Evolutionary conservation across 2,888 invertebrate genomes (phyloP), one percentile per base, ranked within the genome.

Genomic region (Pimpla rufipes): DNA sequence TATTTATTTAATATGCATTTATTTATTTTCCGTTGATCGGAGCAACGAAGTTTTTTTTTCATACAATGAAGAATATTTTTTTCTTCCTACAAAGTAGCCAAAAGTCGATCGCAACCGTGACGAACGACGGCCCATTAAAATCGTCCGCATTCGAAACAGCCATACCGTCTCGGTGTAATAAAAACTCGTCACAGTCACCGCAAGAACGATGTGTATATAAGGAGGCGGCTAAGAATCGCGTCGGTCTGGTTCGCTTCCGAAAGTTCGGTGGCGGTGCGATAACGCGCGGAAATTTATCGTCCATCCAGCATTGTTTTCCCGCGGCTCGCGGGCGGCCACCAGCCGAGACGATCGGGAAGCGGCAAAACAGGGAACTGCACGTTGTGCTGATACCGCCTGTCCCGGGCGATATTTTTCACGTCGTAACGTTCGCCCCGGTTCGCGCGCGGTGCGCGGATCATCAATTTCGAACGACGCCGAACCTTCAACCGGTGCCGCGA

Each of bases 271-370:
- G 55, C 29, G 16, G 10, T 29, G 57, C 40, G 66, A 66, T 76
- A 76, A 66, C 75, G 75, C 29, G 55, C 35, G n/a, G 37, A 70
- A 76, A 83, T 83, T 83, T 83, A 83, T 79, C 67, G 83, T 79
- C 79, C 79, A 50, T 79, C 52, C 83, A 59, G 71, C 75, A 83
- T 79, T 83, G 83, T 83, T 83, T 83, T 83, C 71, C 75, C 76
- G 71, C 76, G 71, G 76, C 76, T 71, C 62, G 3, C 66, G 59
- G 76, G 76, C 79, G 5, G 29, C 29, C 29, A 5, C 29, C 73
- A 83, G 50, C 71, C 57, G 83, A 62, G 71, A 76, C 59, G 77
- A 83, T 79, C 35, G 67, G 10, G 47, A 8, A 42, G 13, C 35
- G 40, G 29, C 13, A 71, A 16, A 57, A 64, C 64, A 66, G 13